A percentile compares a stretch with the other conserved stretches of the same genome.
Evolutionary conservation across 2,797 vertebrate genomes (phyloP).

Genomic region (Poecilia picta): DNA sequence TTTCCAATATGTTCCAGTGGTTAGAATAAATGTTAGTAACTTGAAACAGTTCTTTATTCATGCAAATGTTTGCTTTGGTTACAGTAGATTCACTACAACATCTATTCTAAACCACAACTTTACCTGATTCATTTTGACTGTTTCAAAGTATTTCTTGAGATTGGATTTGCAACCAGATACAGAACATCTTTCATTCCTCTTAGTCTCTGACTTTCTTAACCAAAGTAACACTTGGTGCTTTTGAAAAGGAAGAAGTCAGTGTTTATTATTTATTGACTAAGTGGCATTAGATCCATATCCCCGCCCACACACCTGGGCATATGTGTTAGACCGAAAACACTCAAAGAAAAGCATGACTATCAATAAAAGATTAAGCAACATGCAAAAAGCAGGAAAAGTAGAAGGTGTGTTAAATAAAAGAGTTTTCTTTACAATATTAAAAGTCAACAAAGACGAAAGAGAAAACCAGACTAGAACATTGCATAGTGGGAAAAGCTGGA

Average conservation of each 20-base stretch:
- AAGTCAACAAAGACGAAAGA: background rate
- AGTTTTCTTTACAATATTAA: background rate
- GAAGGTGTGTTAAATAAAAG: slow-evolving; percentile 4
- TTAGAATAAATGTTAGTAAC: background rate
- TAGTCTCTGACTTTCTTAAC: background rate
- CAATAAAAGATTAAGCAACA: slow-evolving; percentile 72
- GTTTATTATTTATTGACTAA: slow-evolving; percentile 5
- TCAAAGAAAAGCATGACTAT: slow-evolving; percentile 45
- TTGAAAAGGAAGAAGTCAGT: slow-evolving; percentile 2
- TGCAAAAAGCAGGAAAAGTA: slow-evolving; percentile 58
- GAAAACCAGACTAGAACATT: background rate
- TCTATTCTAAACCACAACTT: background rate
- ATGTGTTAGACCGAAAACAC: slow-evolving; percentile 61
- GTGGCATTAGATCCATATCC: slow-evolving; percentile 71
- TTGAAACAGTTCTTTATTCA: background rate
- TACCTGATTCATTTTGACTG: background rate
- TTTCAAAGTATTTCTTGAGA: background rate
- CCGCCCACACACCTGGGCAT: slow-evolving; percentile 42
- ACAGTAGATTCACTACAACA: background rate
- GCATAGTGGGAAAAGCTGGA: background rate
- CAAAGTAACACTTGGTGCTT: background rate
- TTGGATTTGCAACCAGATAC: background rate
- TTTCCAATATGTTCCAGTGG: background rate
- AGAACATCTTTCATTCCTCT: background rate
- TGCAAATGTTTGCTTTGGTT: background rate